Conservation (phyloP, 2,113 vertebrate genomes). For the Neotoma lepida region DNA sequence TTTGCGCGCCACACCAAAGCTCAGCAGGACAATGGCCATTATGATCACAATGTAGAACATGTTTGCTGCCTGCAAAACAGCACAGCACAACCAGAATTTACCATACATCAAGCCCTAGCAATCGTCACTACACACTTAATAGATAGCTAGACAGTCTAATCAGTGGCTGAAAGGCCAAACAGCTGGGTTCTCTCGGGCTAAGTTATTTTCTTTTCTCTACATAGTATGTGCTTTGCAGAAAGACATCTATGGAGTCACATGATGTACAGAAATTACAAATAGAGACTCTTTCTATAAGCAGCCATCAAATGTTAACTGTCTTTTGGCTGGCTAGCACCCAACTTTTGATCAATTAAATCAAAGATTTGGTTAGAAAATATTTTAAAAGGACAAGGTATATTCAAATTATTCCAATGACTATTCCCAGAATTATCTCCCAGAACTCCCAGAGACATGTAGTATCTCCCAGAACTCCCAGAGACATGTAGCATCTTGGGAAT, state of each 20-base stretch:
- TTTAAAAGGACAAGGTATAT: neutral
- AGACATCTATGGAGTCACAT: neutral
- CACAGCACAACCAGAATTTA: neutral
- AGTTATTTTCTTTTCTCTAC: neutral
- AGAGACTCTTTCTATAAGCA: neutral
- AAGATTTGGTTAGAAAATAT: neutral
- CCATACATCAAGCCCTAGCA: neutral
- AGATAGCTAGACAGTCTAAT: neutral
- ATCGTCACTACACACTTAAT: neutral
- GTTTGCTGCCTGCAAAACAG: constrained; percentile 90
- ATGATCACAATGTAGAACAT: constrained; percentile 99
- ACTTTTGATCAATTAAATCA: neutral
- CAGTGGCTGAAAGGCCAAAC: neutral
- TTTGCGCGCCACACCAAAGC: constrained; percentile 96
- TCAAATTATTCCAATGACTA: neutral
- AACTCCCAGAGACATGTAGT: neutral
- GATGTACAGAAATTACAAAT: neutral
- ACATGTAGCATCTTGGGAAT: neutral
- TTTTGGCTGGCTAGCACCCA: neutral
- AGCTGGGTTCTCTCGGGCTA: neutral
- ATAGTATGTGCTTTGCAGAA: neutral
- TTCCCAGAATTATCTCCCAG: neutral
- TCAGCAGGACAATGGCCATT: constrained; percentile 97
- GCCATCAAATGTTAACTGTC: neutral
- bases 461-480: neutral